Base-by-base conservation (phyloP, 1,140 invertebrate species). In the Hyles euphorbiae region DNA sequence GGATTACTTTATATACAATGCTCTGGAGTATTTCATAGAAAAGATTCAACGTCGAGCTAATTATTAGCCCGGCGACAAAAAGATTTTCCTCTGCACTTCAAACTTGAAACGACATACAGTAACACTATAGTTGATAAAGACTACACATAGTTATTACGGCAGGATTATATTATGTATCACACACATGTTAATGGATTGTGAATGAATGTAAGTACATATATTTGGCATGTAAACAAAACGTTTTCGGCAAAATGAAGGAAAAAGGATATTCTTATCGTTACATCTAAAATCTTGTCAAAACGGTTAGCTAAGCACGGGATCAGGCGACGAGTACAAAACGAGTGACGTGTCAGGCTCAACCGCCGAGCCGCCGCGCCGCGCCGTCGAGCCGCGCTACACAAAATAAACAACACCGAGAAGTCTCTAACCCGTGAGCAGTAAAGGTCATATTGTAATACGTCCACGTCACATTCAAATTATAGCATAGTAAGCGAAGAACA, bases 221-320 rank as follows among this genome's bases (percentile, higher is more conserved):
- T 47, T 47, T 47, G 46, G 10, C 10, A 8, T 47, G 46, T 11
- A 11, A 47, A 22, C 46, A 47, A 47, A 47, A 45, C 22, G 36
- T 5, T 40, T 40, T 8, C 36, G 36, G 36, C 22, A 22, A 22
- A 22, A 22, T 40, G 36, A 5, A 40, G 5, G 2, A 40, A 40
- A 40, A 40, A 40, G 40, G 43, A 54, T 54, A 7, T 53, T 61
- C 62, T 82, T 80, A 84, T 84, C 82, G 68, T 62, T 69, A 72
- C 70, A 88, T 88, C 85, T 79, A 65, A 81, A 84, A 81, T 81
- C 68, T 79, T 87, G 82, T 86, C 85, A 80, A 81, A 88, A 85
- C 81, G 83, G 83, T 88, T 88, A 88, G 82, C 78, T 88, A 85
- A 88, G 78, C 83, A 67, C 74, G 70, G 70, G 81, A 85, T 87